These are phyloP conservation scores for Passer domesticus DNA, from an alignment of 2,113 vertebrate genomes.

Conservation along the genomic window DNA sequence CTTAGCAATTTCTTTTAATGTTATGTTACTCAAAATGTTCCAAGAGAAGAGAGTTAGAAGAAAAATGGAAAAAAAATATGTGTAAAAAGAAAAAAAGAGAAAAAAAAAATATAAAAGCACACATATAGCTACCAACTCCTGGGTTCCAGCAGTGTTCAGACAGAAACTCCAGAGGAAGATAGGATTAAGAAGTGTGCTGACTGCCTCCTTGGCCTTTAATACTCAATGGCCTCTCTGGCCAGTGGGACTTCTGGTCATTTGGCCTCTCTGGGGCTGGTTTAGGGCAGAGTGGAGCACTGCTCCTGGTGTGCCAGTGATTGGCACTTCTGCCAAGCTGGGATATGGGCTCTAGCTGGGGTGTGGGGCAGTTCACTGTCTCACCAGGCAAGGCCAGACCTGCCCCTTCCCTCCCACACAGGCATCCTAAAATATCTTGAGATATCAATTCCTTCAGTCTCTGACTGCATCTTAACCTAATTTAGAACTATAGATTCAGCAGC, in stretches of 20 bases:
- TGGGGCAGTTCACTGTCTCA: not conserved
- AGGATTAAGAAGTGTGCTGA: fast-evolving
- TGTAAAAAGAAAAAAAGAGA: not conserved
- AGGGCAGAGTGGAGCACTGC: not conserved
- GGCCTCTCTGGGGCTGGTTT: not conserved
- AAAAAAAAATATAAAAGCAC: not conserved
- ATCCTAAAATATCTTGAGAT: not conserved
- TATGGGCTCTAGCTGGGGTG: fast-evolving
- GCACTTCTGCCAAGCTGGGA: not conserved
- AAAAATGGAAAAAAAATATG: not conserved
- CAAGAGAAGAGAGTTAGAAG: not conserved
- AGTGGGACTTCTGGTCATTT: not conserved
- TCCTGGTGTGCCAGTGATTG: fast-evolving
- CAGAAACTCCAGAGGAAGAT: fast-evolving
- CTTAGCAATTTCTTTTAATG: not conserved
- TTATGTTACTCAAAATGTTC: not conserved
- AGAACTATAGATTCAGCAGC: not conserved
- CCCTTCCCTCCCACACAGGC: not conserved
- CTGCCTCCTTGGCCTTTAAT: fast-evolving
- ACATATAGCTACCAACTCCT: not conserved
- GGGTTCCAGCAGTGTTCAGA: fast-evolving
- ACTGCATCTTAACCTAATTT: not conserved
- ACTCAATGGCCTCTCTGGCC: not conserved
- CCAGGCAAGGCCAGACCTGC: not conserved
- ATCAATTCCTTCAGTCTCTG: not conserved